phyloP scores from a whole-genome alignment of 2,797 vertebrate species.

The Serranus cabrilla region DNA sequence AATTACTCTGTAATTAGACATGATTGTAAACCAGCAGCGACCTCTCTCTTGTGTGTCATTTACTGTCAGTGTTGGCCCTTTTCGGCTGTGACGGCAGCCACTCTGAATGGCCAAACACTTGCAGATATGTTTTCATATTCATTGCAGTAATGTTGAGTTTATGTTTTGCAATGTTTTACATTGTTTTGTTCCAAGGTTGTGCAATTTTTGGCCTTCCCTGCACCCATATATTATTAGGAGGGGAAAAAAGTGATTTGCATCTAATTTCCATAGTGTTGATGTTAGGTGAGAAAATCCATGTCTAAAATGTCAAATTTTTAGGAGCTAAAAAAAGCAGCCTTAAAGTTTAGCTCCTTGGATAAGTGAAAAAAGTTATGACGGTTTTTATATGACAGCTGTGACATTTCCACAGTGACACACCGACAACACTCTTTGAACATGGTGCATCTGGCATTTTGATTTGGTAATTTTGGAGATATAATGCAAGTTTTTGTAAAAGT shows the following conservation, averaged over 20 bases:
- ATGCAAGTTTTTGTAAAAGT: neutral
- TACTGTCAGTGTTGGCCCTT: neutral
- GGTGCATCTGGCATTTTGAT: neutral
- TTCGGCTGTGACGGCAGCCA: neutral
- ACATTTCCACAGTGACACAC: conserved; percentile 10
- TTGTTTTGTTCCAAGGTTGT: conserved; percentile 10
- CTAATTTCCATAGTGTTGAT: conserved; percentile 34
- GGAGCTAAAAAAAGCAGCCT: conserved; percentile 24
- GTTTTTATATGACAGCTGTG: conserved; percentile 19
- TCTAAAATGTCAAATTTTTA: conserved; percentile 22
- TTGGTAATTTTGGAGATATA: neutral
- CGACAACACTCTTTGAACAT: conserved; percentile 2
- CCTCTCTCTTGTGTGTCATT: neutral
- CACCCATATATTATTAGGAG: conserved; percentile 7
- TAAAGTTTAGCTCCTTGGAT: neutral
- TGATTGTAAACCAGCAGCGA: conserved; percentile 3
- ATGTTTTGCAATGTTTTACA: conserved; percentile 23
- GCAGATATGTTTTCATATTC: neutral
- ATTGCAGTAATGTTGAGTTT: conserved; percentile 1
- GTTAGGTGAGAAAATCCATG: conserved; percentile 24
- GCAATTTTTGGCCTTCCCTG: neutral
- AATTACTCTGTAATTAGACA: conserved; percentile 1
- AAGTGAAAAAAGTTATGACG: neutral
- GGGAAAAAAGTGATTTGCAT: conserved; percentile 31
- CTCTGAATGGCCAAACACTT: neutral